Evolutionary conservation across 2,888 invertebrate species (phyloP).

Genomic region (Linnaemya tessellans): DNA sequence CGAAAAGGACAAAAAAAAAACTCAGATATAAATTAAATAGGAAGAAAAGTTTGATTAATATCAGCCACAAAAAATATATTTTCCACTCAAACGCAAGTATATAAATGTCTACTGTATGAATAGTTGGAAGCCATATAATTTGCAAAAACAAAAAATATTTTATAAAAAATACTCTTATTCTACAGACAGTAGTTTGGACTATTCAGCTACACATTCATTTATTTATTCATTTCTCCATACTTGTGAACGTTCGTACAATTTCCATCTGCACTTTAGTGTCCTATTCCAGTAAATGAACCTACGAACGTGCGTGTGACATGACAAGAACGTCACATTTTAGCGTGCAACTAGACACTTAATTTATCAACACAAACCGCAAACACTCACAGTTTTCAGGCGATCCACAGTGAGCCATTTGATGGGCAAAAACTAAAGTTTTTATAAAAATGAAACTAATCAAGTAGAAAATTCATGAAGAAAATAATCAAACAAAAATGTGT

Average conservation of each 20-base stretch:
- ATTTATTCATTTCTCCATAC: background rate
- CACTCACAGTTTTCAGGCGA: conserved; percentile 31
- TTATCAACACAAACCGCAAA: conserved; percentile 43
- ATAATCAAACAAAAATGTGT: no score
- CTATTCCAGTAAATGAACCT: background rate
- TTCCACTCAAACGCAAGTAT: background rate
- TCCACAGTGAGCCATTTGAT: background rate
- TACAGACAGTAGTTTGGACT: background rate
- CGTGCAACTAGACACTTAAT: conserved; percentile 53
- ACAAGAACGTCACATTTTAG: conserved; percentile 45
- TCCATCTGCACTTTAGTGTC: no score
- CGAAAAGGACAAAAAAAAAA: background rate
- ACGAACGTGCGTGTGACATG: conserved; percentile 48
- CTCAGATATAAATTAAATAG: background rate
- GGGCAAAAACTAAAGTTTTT: no score
- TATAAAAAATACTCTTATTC: background rate
- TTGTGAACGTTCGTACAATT: no score
- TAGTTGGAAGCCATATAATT: background rate
- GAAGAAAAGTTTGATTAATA: conserved; percentile 8
- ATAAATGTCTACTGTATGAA: background rate
- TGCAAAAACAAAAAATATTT: background rate
- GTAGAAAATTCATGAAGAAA: no score
- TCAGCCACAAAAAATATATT: background rate
- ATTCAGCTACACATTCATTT: background rate
- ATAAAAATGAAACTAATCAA: no score